Evolutionary conservation across 2,113 vertebrate species (phyloP).

Genomic region (Aspidoscelis tigris): DNA sequence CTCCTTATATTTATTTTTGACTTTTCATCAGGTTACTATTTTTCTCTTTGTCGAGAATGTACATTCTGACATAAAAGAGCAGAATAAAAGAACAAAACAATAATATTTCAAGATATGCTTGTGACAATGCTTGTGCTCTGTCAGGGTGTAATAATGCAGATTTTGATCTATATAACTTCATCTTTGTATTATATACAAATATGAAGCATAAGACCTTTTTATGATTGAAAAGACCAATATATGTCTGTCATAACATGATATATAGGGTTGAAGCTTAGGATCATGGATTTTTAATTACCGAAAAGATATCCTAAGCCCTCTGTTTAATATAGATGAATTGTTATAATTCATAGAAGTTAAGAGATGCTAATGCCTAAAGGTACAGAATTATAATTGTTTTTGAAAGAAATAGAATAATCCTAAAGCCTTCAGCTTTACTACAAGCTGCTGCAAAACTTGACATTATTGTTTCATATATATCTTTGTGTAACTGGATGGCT

Average conservation of each 20-base stretch:
- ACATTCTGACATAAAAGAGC: background rate
- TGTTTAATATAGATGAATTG: slow-evolving; percentile 60
- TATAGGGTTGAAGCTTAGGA: slow-evolving; percentile 42
- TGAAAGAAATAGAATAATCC: slow-evolving; percentile 55
- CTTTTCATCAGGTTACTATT: slow-evolving; percentile 23
- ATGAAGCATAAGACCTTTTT: background rate
- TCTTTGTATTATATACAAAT: slow-evolving; percentile 52
- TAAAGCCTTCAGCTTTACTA: slow-evolving; percentile 24
- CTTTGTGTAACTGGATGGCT: background rate
- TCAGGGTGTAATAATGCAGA: slow-evolving; percentile 41
- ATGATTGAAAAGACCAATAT: no score
- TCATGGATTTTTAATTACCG: slow-evolving; percentile 31
- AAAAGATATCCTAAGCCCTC: slow-evolving; percentile 50
- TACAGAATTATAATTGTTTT: slow-evolving; percentile 59
- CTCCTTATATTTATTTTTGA: background rate
- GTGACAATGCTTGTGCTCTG: slow-evolving; percentile 7
- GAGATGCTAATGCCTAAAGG: slow-evolving; percentile 49
- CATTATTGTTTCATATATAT: slow-evolving; percentile 26
- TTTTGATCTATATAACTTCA: slow-evolving; percentile 46
- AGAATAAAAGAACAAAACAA: slow-evolving; percentile 4
- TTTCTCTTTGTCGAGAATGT: background rate
- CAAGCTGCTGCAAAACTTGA: slow-evolving; percentile 38
- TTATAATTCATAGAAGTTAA: slow-evolving; percentile 54
- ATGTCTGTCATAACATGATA: no score
- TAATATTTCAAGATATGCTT: slow-evolving; percentile 10